phyloP scores from a whole-genome alignment of 2,797 vertebrate genomes.

The Pyrocephalus nanus region DNA sequence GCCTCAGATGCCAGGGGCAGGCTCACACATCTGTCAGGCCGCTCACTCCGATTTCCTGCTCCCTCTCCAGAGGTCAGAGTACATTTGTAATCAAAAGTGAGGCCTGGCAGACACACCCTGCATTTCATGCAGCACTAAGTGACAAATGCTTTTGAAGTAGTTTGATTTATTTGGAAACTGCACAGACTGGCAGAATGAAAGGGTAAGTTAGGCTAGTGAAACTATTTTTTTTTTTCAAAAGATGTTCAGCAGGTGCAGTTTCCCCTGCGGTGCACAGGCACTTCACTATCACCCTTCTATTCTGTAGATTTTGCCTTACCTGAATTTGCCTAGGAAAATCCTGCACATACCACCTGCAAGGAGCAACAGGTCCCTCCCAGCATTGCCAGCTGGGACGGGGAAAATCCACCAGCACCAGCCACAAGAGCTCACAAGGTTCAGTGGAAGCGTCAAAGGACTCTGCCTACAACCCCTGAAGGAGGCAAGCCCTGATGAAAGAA shows the following conservation, averaged over 20 bases:
- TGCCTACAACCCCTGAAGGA: not conserved
- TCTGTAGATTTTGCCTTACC: not conserved
- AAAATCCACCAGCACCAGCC: not conserved
- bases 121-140: not conserved
- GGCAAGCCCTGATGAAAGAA: not conserved
- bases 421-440: not conserved
- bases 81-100: not conserved
- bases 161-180: not conserved
- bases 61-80: not conserved
- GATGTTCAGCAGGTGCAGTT: not conserved
- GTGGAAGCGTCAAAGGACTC: not conserved
- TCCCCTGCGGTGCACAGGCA: not conserved
- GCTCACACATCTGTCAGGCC: not conserved
- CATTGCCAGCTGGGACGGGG: not conserved
- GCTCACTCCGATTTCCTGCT: fast-evolving
- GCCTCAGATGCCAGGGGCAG: not conserved
- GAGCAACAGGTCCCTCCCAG: fast-evolving
- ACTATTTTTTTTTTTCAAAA: not conserved
- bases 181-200: not conserved
- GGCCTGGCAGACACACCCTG: not conserved
- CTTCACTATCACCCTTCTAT: not conserved
- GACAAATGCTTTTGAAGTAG: not conserved
- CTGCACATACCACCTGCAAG: fast-evolving
- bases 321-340: not conserved
- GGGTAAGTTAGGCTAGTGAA: not conserved